phyloP scores from a whole-genome alignment of 2,797 vertebrate genomes.

The Alosa sapidissima region DNA sequence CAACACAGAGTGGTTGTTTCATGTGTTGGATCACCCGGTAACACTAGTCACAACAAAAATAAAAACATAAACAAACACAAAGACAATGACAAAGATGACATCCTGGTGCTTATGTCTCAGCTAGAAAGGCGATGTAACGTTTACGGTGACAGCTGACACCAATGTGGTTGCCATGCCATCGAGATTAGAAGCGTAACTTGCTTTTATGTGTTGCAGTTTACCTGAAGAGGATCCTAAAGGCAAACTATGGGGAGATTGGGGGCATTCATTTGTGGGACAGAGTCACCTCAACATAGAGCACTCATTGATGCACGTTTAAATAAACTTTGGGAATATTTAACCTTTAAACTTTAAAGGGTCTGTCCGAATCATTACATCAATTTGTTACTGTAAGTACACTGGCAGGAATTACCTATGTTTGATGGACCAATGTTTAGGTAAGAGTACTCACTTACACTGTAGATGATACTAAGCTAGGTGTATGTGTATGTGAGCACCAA shows the following conservation, averaged over 20 bases:
- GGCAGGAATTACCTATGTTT: too few species aligned
- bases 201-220: neutral
- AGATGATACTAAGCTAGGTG: neutral
- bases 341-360: neutral
- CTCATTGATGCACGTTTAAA: neutral
- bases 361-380: neutral
- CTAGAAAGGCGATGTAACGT: neutral
- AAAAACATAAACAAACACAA: neutral
- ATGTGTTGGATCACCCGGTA: neutral
- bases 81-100: neutral
- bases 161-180: neutral
- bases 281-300: neutral
- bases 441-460: too few species aligned
- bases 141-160: neutral
- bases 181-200: neutral
- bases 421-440: too few species aligned
- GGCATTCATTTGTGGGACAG: neutral
- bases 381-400: too few species aligned
- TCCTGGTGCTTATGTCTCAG: neutral
- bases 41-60: neutral
- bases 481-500: neutral
- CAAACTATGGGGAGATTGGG: too few species aligned
- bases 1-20: neutral
- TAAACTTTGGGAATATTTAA: neutral
- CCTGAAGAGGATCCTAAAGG: neutral